Conservation (phyloP, 2,797 vertebrate genomes). For the Notoglanidium macrostoma region DNA sequence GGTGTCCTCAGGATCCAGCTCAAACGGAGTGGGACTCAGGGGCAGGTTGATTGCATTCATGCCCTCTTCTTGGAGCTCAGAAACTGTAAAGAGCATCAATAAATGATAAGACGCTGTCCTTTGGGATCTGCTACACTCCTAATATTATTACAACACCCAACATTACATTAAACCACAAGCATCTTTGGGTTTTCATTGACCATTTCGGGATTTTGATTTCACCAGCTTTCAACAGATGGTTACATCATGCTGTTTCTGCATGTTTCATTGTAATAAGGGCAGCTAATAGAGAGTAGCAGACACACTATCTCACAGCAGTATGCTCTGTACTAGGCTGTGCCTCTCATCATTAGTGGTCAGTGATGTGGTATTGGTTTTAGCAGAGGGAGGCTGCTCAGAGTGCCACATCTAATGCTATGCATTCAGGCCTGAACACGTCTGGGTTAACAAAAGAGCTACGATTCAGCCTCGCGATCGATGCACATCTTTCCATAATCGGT, state of each 20-base stretch:
- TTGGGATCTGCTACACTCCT: neutral
- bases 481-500: constrained; percentile 49
- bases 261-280: constrained; percentile 24
- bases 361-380: constrained; percentile 51
- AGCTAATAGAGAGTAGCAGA: constrained; percentile 32
- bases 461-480: constrained; percentile 48
- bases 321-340: constrained; percentile 51
- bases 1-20: constrained; percentile 87
- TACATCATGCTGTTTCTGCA: constrained; percentile 2
- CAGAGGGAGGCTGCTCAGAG: constrained; percentile 49
- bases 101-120: constrained; percentile 20
- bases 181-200: constrained; percentile 10
- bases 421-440: constrained; percentile 55
- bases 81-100: constrained; percentile 72
- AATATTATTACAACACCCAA: constrained; percentile 1
- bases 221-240: constrained; percentile 24
- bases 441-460: constrained; percentile 58
- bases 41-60: constrained; percentile 90
- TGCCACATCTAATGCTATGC: constrained; percentile 55
- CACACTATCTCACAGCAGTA: constrained; percentile 25
- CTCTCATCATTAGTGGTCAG: constrained; percentile 53
- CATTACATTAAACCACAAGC: constrained; percentile 15
- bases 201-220: constrained; percentile 30
- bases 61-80: constrained; percentile 88
- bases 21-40: constrained; percentile 84